A percentile compares a stretch with the other conserved stretches of the same genome.
Evolutionary conservation across 2,113 vertebrate species (phyloP).

Genomic region (Macrotis lagotis): DNA sequence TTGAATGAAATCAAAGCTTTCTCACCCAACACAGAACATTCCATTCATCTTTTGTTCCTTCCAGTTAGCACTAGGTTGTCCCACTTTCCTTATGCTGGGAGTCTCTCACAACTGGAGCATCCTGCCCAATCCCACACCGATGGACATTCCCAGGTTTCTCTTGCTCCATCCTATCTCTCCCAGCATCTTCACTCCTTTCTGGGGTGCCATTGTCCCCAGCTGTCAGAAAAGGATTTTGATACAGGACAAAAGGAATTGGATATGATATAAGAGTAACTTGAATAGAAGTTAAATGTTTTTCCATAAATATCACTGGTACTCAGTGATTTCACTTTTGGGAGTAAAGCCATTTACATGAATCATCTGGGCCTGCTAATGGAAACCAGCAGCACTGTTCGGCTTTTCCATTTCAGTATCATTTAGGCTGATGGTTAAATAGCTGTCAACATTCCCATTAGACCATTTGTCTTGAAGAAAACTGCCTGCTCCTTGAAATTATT

Average conservation of each 20-base stretch:
- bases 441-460: background rate
- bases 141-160: background rate
- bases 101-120: background rate
- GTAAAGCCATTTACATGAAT: background rate
- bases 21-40: background rate
- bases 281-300: constrained; percentile 1
- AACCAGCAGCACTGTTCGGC: background rate
- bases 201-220: background rate
- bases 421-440: background rate
- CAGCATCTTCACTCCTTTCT: background rate
- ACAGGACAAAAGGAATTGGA: background rate
- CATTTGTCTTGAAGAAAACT: background rate
- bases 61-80: background rate
- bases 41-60: background rate
- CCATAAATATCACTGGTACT: background rate
- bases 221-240: background rate
- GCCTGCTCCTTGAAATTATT: background rate
- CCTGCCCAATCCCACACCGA: background rate
- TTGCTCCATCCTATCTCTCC: background rate
- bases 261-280: background rate
- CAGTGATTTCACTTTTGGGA: background rate
- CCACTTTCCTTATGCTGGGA: background rate
- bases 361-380: background rate
- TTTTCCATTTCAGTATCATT: background rate
- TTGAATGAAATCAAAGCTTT: background rate